These are phyloP conservation scores for Mustela nigripes DNA, from an alignment of 2,113 vertebrate genomes.

Conservation along the genomic window DNA sequence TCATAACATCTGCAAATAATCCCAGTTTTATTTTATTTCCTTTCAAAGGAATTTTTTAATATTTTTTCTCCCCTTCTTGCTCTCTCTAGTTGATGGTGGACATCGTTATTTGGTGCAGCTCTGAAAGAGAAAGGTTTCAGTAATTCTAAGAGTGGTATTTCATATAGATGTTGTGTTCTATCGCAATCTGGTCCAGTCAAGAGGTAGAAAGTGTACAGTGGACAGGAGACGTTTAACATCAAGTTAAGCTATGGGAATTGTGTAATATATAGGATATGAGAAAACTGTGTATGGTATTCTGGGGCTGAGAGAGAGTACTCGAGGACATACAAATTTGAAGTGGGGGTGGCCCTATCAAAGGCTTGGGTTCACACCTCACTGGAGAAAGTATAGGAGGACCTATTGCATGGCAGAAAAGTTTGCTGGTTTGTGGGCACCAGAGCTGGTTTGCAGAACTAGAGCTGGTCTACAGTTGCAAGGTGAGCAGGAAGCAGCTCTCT, in stretches of 20 bases:
- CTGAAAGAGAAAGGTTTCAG: neutral
- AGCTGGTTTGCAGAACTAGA: neutral
- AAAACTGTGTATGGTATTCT: neutral
- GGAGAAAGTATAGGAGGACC: neutral
- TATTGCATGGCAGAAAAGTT: neutral
- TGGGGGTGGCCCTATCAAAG: neutral
- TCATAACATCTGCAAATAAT: neutral
- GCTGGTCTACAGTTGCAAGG: neutral
- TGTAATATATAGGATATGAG: neutral
- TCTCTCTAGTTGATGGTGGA: neutral
- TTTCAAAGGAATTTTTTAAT: neutral
- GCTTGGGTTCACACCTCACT: neutral
- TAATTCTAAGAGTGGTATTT: neutral
- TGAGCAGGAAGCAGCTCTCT: neutral
- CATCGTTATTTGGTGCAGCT: neutral
- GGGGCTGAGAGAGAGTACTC: neutral
- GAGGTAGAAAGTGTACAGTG: neutral
- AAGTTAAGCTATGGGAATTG: neutral
- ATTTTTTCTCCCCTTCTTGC: neutral
- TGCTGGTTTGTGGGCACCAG: neutral
- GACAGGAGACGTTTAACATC: neutral
- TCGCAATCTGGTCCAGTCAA: neutral
- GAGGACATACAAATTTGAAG: neutral
- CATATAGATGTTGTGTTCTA: neutral
- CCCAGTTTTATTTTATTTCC: neutral